These are phyloP conservation scores for Hesperia comma DNA, from an alignment of 2,888 invertebrate species.

Conservation along the genomic window DNA sequence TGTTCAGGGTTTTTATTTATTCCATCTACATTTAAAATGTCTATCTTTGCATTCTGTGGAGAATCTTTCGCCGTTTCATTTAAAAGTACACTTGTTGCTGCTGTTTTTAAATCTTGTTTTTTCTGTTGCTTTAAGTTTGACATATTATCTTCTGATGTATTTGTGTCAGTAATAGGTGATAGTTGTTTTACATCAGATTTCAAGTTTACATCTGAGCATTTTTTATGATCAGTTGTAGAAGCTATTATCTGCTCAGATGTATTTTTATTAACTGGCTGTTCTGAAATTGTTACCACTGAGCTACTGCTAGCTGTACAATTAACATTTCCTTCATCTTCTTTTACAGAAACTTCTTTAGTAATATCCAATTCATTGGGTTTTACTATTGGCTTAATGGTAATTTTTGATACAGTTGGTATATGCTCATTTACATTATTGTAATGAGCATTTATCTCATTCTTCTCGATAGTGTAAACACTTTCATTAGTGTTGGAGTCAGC, in stretches of 20 bases:
- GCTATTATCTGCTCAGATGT: not conserved
- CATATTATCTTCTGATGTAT: conserved; percentile 7
- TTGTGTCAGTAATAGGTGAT: not conserved
- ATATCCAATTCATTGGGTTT: conserved; percentile 46
- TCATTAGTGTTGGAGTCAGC: conserved; percentile 60
- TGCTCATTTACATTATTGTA: conserved; percentile 60
- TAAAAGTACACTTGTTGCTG: not conserved
- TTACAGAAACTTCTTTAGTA: conserved; percentile 36
- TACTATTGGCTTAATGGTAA: conserved; percentile 66
- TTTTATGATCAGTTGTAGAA: not conserved
- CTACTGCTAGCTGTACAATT: conserved; percentile 14
- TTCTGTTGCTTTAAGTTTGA: conserved; percentile 12
- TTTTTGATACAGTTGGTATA: conserved; percentile 56
- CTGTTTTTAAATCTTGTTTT: conserved; percentile 17
- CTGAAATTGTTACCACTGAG: conserved; percentile 3
- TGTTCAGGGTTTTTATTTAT: conserved; percentile 37
- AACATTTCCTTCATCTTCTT: conserved; percentile 9
- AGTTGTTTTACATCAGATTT: conserved; percentile 8
- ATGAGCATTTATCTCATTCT: conserved; percentile 51
- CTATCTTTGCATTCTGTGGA: not conserved
- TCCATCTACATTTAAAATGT: conserved; percentile 13
- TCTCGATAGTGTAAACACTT: conserved; percentile 46
- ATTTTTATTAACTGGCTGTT: not conserved
- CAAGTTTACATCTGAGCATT: conserved; percentile 4
- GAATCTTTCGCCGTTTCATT: conserved; percentile 13